Percentiles rank a stretch among this genome's conserved stretches.
These are phyloP conservation scores for Camponotus fellah DNA, from an alignment of 2,888 invertebrate genomes.

Conservation along the genomic window DNA sequence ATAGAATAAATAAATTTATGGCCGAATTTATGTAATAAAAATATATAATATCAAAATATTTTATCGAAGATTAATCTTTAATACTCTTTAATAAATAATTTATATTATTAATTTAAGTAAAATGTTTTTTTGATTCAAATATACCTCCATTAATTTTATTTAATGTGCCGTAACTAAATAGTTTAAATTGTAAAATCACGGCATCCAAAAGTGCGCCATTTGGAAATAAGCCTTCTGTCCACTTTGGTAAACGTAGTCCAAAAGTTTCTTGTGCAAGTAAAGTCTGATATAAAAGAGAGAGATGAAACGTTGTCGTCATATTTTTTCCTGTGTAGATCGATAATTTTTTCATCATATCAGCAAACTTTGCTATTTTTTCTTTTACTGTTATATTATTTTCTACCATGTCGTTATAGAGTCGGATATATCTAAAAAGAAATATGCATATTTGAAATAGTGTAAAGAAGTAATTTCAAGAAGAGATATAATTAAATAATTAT, in stretches of 20 bases:
- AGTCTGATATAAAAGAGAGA: conserved; percentile 66
- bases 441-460: background rate
- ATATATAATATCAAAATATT: background rate
- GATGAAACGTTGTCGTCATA: conserved; percentile 22
- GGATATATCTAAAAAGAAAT: background rate
- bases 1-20: background rate
- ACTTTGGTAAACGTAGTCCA: conserved; percentile 87
- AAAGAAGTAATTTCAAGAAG: background rate
- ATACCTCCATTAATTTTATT: conserved; percentile 87
- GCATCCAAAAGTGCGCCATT: conserved; percentile 87
- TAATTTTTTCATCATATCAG: conserved; percentile 64
- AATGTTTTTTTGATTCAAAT: conserved; percentile 9
- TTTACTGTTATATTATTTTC: conserved; percentile 26
- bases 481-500: conserved; percentile 4
- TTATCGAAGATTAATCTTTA: background rate
- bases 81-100: background rate
- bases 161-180: conserved; percentile 87
- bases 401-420: background rate
- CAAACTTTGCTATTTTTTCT: conserved; percentile 57
- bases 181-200: conserved; percentile 86
- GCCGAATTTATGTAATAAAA: background rate
- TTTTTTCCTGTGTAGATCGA: conserved; percentile 56
- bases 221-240: conserved; percentile 86
- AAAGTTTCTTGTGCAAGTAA: conserved; percentile 85
- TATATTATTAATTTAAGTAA: background rate